Base-by-base conservation (phyloP, 2,797 vertebrate genomes). In the Anolis apletophallus region DNA sequence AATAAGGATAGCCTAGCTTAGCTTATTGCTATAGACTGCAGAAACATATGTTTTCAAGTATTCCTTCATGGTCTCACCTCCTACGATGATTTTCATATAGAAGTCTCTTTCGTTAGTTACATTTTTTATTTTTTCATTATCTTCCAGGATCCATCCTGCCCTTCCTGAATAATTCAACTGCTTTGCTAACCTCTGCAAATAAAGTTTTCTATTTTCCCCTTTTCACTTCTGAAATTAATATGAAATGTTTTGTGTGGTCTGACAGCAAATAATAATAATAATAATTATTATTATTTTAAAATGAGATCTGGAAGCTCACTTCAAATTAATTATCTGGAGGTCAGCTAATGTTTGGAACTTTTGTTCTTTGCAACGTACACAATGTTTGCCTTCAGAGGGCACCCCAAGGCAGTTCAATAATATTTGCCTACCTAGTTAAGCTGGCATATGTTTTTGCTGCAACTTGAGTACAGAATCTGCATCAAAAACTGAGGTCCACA, bases 371-470 rank as follows among this genome's bases (percentile, higher is more conserved):
- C 68, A 93, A 91, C 80, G 85, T 71, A 23, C 91, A 91, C 88
- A 83, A 16, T 26, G 91, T 90, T 67, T 72, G 90, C 94, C 96
- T 96, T 95, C 92, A 96, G 95, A 95, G 95, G 96, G 95, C 96
- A 95, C 93, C 91, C 90, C 88, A 94, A 90, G 88, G 94, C 92
- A 94, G 90, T 80, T 26, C 32, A 90, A 95, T 87, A 17, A 84
- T 83, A 57, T 72, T 76, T 83, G 55, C 76, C 83, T 78, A 88
- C 46, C 57, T 76, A 59, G 83, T 26, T 11, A 40, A 67, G 73
- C 84, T 52, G 87, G 88, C 74, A 5, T 2, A n/a, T 36, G 85
- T 87, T 90, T 84, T 91, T 59, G 64, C 23, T 55, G 91, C 93
- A 93, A 94, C 89, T 87, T 59, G 90, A 94, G 90, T 92, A 93